Percentiles rank a stretch among this genome's conserved stretches.
phyloP scores from a whole-genome alignment of 2,797 vertebrate species.

The Tympanoctomys barrerae region DNA sequence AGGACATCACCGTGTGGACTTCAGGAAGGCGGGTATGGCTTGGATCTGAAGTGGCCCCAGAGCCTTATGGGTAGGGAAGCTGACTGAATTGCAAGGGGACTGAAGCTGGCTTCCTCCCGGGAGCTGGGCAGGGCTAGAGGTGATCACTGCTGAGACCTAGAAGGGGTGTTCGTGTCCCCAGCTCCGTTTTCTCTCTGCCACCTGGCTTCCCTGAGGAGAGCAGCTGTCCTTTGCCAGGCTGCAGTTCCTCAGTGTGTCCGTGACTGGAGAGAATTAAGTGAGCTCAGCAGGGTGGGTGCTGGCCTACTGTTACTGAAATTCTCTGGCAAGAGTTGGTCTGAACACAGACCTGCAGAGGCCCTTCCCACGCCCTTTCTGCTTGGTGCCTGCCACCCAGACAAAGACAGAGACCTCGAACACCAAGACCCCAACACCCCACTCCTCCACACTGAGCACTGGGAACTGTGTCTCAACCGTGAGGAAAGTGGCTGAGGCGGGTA shows the following conservation, averaged over 20 bases:
- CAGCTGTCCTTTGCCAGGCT: not conserved
- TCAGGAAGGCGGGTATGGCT: not conserved
- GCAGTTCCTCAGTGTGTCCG: no score
- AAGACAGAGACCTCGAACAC: not conserved
- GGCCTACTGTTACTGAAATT: no score
- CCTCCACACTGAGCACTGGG: not conserved
- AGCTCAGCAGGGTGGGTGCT: no score
- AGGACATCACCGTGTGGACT: not conserved
- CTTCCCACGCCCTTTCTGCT: not conserved
- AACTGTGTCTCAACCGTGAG: not conserved
- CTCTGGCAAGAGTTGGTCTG: no score
- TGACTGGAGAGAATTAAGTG: no score
- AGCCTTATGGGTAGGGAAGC: not conserved
- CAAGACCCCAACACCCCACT: not conserved
- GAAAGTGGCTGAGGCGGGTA: no score
- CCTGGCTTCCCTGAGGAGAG: not conserved
- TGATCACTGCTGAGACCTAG: not conserved
- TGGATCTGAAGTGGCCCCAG: not conserved
- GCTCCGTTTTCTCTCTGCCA: not conserved
- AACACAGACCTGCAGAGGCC: not conserved
- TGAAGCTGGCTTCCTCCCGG: not conserved
- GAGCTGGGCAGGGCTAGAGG: not conserved
- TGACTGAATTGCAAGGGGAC: not conserved
- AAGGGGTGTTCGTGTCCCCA: no score
- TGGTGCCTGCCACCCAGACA: not conserved